Conservation (phyloP, 2,797 vertebrate genomes). For the Melanotaenia trifasciata region DNA sequence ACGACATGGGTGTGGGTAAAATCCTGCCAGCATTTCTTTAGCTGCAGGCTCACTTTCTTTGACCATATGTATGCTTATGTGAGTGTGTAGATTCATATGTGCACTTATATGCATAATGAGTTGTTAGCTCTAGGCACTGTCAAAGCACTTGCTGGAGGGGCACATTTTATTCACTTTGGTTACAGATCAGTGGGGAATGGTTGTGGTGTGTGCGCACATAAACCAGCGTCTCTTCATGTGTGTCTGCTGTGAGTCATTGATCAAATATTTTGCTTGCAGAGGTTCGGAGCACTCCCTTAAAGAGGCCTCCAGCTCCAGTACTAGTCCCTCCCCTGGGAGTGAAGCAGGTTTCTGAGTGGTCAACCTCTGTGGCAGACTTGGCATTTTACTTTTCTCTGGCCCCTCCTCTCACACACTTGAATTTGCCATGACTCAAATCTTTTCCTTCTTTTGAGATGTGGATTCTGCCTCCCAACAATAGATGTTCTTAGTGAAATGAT, state of each 20-base stretch:
- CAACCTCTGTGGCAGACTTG: slow-evolving; percentile 53
- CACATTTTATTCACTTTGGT: slow-evolving; percentile 56
- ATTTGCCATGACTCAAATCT: slow-evolving; percentile 66
- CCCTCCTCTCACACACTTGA: slow-evolving; percentile 57
- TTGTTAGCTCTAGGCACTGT: slow-evolving; percentile 40
- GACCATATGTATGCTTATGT: slow-evolving; percentile 1
- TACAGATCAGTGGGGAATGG: slow-evolving; percentile 53
- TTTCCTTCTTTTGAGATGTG: slow-evolving; percentile 55
- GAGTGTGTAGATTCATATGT: neutral
- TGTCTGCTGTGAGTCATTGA: slow-evolving; percentile 83
- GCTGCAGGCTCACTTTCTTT: slow-evolving; percentile 37
- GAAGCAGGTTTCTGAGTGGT: slow-evolving; percentile 67
- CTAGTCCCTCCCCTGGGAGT: slow-evolving; percentile 60
- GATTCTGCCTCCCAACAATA: slow-evolving; percentile 49
- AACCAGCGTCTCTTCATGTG: slow-evolving; percentile 37
- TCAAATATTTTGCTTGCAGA: slow-evolving; percentile 84
- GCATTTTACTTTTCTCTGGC: slow-evolving; percentile 46
- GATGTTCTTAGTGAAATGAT: slow-evolving; percentile 33
- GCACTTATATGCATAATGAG: slow-evolving; percentile 38
- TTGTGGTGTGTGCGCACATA: slow-evolving; percentile 1
- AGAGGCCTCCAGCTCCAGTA: slow-evolving; percentile 62
- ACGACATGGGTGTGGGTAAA: slow-evolving; percentile 79
- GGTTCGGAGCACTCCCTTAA: slow-evolving; percentile 75
- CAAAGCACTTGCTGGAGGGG: slow-evolving; percentile 44
- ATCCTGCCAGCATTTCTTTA: slow-evolving; percentile 75